Conservation (phyloP, 2,888 invertebrate genomes). For the Synergus gifuensis region DNA sequence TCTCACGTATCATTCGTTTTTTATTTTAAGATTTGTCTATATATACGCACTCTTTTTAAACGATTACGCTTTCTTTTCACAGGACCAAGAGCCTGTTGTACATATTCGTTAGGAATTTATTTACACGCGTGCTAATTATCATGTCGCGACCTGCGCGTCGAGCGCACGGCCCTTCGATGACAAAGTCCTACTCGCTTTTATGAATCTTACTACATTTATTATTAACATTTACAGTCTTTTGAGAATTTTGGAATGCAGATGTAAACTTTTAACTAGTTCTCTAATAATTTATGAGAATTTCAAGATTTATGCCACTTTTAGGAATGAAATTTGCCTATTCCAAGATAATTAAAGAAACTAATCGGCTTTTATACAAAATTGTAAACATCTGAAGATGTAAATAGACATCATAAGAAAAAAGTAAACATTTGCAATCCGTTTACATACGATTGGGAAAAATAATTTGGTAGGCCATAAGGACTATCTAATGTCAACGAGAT, state of each 20-base stretch:
- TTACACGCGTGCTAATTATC: conserved; percentile 74
- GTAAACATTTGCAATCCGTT: conserved; percentile 2
- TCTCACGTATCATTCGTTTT: conserved; percentile 1
- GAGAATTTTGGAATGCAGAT: neutral
- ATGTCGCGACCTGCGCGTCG: conserved; percentile 34
- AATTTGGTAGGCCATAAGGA: conserved; percentile 40
- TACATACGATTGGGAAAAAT: conserved; percentile 20
- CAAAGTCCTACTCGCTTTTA: conserved; percentile 38
- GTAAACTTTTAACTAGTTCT: conserved; percentile 17
- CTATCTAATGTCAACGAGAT: conserved; percentile 31
- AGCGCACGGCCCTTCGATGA: conserved; percentile 45
- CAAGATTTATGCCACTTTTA: neutral
- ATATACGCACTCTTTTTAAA: conserved; percentile 40
- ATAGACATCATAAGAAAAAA: neutral
- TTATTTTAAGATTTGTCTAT: conserved; percentile 39
- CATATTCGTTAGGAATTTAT: conserved; percentile 76
- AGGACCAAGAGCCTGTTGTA: conserved; percentile 64
- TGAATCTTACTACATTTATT: conserved; percentile 29
- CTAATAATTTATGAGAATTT: neutral
- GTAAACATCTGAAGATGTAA: neutral
- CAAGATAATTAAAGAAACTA: neutral
- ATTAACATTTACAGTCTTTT: conserved; percentile 41
- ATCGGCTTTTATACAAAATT: neutral
- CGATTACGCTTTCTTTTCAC: conserved; percentile 41
- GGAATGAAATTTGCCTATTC: neutral